Evolutionary conservation across 2,113 vertebrate genomes (phyloP).

Genomic region (Sterrhoptilus dennistouni): DNA sequence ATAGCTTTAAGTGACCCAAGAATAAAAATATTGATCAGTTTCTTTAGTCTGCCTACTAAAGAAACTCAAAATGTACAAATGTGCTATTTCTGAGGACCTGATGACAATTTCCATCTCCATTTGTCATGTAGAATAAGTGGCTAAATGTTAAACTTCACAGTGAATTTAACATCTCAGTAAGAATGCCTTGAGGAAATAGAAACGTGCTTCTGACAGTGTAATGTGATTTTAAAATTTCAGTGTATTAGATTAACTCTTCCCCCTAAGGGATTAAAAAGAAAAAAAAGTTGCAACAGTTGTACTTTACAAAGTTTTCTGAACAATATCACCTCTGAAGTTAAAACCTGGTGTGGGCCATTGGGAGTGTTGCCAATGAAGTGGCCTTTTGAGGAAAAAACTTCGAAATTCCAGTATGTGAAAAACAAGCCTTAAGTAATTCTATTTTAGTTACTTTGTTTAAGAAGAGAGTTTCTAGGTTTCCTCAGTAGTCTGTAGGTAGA

Average conservation of each 20-base stretch:
- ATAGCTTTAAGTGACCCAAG: not conserved
- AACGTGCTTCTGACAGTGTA: not conserved
- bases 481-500: not conserved
- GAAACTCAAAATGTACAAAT: not conserved
- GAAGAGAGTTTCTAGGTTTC: not conserved
- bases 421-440: not conserved
- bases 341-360: not conserved
- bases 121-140: not conserved
- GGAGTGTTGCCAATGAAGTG: not conserved
- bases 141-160: constrained; percentile 32
- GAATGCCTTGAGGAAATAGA: constrained; percentile 7
- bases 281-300: not conserved
- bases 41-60: not conserved
- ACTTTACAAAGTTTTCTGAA: not conserved
- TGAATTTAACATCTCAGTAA: constrained; percentile 21
- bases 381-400: not conserved
- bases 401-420: not conserved
- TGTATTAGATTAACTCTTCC: not conserved
- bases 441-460: not conserved
- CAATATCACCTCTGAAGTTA: not conserved
- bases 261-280: not conserved
- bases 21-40: not conserved
- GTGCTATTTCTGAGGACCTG: not conserved
- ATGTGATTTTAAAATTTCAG: constrained; percentile 24
- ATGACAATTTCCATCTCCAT: not conserved